Evolutionary conservation across 2,797 vertebrate genomes (phyloP).

Genomic region (Caiman crocodilus): DNA sequence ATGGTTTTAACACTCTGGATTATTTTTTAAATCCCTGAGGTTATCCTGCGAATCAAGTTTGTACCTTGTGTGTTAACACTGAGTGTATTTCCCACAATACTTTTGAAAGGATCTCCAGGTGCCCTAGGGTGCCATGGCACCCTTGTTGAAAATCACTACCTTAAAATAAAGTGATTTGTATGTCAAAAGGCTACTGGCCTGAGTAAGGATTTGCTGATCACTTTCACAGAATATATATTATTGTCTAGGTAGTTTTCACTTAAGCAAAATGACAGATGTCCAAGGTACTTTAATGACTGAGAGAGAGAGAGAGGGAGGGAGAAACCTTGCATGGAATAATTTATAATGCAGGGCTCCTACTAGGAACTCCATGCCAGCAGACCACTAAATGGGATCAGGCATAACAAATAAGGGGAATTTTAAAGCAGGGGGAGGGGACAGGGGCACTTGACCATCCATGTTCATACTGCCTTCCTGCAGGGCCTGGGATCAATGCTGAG

Average conservation of each 20-base stretch:
- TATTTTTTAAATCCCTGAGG: too few species aligned
- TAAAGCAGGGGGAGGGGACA: constrained; percentile 70
- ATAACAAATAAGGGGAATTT: constrained; percentile 55
- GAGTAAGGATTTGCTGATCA: neutral
- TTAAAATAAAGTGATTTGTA: neutral
- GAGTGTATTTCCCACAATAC: too few species aligned
- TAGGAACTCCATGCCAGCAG: constrained; percentile 66
- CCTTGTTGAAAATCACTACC: too few species aligned
- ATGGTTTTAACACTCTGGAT: too few species aligned
- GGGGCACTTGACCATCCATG: neutral
- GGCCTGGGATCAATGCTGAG: too few species aligned
- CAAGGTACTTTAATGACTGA: neutral
- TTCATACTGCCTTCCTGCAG: too few species aligned
- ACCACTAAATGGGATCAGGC: constrained; percentile 64
- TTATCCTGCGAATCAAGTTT: too few species aligned
- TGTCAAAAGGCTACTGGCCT: neutral
- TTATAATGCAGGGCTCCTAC: constrained; percentile 49
- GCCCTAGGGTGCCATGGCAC: too few species aligned
- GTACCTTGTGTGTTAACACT: too few species aligned
- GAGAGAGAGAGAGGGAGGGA: neutral
- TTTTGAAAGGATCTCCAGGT: too few species aligned
- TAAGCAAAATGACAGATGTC: neutral
- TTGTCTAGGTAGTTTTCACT: neutral
- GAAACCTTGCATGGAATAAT: neutral
- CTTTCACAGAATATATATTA: neutral